Evolutionary conservation across 1,140 invertebrate genomes (phyloP), one percentile per base, ranked within the genome.

Genomic region (Dendrolimus punctatus): DNA sequence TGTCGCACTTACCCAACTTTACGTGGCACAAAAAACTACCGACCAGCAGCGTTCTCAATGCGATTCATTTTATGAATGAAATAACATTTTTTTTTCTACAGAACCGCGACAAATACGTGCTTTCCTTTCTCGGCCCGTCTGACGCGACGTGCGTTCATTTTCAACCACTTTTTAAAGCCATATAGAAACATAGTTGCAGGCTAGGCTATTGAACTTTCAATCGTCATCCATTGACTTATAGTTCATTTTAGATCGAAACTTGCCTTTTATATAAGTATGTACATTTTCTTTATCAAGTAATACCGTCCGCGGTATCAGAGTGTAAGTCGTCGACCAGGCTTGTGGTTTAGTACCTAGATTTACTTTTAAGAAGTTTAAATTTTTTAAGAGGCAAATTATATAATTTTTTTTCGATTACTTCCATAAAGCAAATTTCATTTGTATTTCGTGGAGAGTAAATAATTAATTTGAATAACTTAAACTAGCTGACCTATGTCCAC

Each of bases 61-160:
- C 77, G 64, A 75, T 72, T 80, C 76, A 73, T 80, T 83, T 84
- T 85, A 85, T 85, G 82, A 85, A 85, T 85, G 82, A 82, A 84
- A 85, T 84, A 81, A 76, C 70, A 76, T 78, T 85, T 85, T 85
- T 73, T 23, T 80, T 75, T 65, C 62, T 66, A 71, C 61, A 59
- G 73, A 69, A 80, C 79, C 78, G 76, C 76, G 76, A 67, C 79
- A 68, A 85, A 85, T 85, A 85, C 82, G 82, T 85, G 82, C 79
- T 80, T 84, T 85, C 82, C 80, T 84, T 75, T 79, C 70, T 59
- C 70, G 64, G 60, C 44, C 58, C 64, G 67, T 76, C 68, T 73
- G 65, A 64, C 49, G 58, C 71, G 73, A 80, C 77, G 82, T 83
- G 79, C 78, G 82, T 85, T 83, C 79, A 81, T 85, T 83, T 82